Evolutionary conservation across 2,797 vertebrate species (phyloP).

Genomic region (Loris lydekkerianus): DNA sequence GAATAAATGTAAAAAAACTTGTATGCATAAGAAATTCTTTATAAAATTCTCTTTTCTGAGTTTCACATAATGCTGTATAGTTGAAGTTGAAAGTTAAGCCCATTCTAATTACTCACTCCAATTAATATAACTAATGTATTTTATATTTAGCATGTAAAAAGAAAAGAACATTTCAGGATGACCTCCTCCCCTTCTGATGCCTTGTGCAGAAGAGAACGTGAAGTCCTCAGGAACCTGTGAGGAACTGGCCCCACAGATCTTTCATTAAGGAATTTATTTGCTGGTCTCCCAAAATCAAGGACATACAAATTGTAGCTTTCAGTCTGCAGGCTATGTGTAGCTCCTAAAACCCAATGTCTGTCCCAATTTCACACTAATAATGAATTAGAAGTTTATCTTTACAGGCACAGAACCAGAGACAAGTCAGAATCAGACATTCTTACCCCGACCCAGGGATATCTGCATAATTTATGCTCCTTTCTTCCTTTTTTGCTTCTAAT

Average conservation of each 20-base stretch:
- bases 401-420: not conserved
- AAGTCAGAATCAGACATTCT: not conserved
- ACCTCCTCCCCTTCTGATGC: not conserved
- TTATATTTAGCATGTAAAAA: not conserved
- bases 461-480: not conserved
- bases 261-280: not conserved
- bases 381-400: not conserved
- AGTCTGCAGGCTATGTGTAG: not conserved
- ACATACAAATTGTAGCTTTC: not conserved
- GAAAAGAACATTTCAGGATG: not conserved
- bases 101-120: slow-evolving; percentile 6
- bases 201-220: not conserved
- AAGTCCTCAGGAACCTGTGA: not conserved
- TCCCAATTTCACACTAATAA: not conserved
- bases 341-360: not conserved
- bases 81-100: not conserved
- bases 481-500: not conserved
- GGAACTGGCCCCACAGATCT: not conserved
- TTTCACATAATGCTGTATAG: slow-evolving; percentile 1
- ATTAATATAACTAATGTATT: not conserved
- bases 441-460: not conserved
- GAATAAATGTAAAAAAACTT: not conserved
- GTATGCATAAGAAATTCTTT: not conserved
- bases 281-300: not conserved
- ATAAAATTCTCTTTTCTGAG: slow-evolving; percentile 16